Evolutionary conservation across 2,797 vertebrate species (phyloP).

Genomic region (Microchirus variegatus): DNA sequence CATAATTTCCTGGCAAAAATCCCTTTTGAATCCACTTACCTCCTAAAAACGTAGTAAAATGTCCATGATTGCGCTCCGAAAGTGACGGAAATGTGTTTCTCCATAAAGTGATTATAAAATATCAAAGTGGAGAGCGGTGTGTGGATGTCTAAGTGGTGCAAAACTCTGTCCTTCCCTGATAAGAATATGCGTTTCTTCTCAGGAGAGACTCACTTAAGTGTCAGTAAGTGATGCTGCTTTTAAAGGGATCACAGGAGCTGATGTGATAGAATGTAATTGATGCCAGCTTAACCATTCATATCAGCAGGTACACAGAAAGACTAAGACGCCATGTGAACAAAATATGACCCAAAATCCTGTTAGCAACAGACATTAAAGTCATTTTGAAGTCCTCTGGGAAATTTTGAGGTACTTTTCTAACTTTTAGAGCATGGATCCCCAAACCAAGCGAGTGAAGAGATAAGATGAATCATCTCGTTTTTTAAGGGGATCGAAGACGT

Average conservation of each 20-base stretch:
- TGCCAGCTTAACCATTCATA: slow-evolving; percentile 11
- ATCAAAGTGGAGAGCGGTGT: slow-evolving; percentile 4
- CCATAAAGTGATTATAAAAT: slow-evolving; percentile 5
- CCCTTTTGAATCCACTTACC: too few relatives aligned
- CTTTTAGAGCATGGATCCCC: too few relatives aligned
- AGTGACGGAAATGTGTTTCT: slow-evolving; percentile 1
- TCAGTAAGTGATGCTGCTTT: background rate
- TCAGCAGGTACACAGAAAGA: background rate
- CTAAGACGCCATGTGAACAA: background rate
- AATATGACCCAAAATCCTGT: background rate
- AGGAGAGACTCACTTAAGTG: background rate
- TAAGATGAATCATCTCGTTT: too few relatives aligned
- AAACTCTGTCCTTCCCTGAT: background rate
- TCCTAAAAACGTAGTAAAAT: background rate
- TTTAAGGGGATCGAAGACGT: too few relatives aligned
- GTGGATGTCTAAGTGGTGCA: background rate
- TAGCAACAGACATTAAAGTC: too few relatives aligned
- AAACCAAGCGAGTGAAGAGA: too few relatives aligned
- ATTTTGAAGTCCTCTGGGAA: too few relatives aligned
- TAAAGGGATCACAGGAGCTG: slow-evolving; percentile 9
- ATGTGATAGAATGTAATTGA: slow-evolving; percentile 23
- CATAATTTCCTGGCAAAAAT: background rate
- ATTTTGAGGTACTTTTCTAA: too few relatives aligned
- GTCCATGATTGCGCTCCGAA: slow-evolving; percentile 6
- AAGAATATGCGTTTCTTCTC: slow-evolving; percentile 8